Conservation (phyloP, 2,797 vertebrate genomes). For the Chiloscyllium punctatum region DNA sequence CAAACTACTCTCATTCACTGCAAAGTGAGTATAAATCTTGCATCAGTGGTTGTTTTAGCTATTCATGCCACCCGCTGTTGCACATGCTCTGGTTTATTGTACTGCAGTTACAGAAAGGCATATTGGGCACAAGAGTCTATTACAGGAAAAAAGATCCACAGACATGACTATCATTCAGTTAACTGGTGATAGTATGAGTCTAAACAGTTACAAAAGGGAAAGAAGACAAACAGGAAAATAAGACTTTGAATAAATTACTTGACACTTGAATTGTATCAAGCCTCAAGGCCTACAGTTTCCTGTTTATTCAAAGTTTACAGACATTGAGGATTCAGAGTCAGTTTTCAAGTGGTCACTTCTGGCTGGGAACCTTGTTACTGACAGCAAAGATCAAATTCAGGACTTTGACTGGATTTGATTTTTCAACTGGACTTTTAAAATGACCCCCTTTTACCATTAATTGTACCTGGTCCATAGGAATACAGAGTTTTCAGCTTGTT, state of each 20-base stretch:
- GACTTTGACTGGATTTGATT: neutral
- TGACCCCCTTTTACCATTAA: neutral
- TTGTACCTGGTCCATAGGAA: neutral
- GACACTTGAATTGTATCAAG: neutral
- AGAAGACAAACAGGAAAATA: neutral
- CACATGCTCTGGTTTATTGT: neutral
- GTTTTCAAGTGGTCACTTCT: neutral
- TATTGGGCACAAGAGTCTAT: neutral
- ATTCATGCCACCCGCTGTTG: neutral
- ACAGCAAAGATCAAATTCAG: neutral
- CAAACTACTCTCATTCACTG: neutral
- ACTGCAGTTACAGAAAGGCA: neutral
- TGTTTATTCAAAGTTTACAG: neutral
- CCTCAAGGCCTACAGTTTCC: neutral
- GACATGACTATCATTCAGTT: neutral
- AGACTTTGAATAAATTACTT: neutral
- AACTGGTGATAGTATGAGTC: neutral
- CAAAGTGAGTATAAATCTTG: neutral
- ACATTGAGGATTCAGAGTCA: neutral
- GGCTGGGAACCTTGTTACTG: neutral
- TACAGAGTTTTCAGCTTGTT: neutral
- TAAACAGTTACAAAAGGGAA: neutral
- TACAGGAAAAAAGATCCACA: neutral
- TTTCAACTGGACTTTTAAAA: neutral
- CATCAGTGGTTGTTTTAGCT: neutral